Conservation (phyloP, 1,140 invertebrate species). For the Eufriesea mexicana region DNA sequence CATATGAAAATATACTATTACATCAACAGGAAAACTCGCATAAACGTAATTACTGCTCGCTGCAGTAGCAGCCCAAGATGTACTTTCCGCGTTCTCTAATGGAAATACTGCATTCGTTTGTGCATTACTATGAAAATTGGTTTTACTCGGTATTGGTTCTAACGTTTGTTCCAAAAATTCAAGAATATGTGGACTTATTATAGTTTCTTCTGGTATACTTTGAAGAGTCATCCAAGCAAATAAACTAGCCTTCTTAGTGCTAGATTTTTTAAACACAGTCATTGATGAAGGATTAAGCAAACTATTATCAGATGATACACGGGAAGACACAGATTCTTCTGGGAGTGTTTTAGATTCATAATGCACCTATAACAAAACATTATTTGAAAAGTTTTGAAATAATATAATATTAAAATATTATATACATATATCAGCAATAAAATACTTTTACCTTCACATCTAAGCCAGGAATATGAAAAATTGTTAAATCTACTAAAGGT, state of each 20-base stretch:
- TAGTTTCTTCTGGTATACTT: constrained; percentile 97
- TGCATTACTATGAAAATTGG: constrained; percentile 77
- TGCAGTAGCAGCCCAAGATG: constrained; percentile 80
- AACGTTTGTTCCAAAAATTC: constrained; percentile 97
- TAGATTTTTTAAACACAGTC: constrained; percentile 82
- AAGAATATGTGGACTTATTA: constrained; percentile 96
- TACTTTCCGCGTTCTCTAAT: constrained; percentile 76
- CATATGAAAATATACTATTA: constrained; percentile 99
- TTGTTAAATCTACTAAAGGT: constrained; percentile 90
- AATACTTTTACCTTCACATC: constrained; percentile 90
- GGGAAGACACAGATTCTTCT: constrained; percentile 83
- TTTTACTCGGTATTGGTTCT: constrained; percentile 93
- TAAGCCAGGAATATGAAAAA: constrained; percentile 97
- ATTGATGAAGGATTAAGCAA: constrained; percentile 70
- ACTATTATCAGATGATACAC: constrained; percentile 71
- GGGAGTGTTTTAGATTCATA: constrained; percentile 92
- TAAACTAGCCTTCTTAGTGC: constrained; percentile 94
- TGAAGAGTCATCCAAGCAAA: constrained; percentile 98
- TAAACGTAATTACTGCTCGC: constrained; percentile 90
- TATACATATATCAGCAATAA: background rate
- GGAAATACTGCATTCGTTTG: constrained; percentile 75
- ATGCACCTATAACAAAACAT: constrained; percentile 85
- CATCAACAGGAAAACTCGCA: constrained; percentile 98
- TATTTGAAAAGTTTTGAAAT: background rate
- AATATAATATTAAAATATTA: constrained; percentile 11